Evolutionary conservation across 2,797 vertebrate species (phyloP).

Genomic region (Cossypha dichroa): DNA sequence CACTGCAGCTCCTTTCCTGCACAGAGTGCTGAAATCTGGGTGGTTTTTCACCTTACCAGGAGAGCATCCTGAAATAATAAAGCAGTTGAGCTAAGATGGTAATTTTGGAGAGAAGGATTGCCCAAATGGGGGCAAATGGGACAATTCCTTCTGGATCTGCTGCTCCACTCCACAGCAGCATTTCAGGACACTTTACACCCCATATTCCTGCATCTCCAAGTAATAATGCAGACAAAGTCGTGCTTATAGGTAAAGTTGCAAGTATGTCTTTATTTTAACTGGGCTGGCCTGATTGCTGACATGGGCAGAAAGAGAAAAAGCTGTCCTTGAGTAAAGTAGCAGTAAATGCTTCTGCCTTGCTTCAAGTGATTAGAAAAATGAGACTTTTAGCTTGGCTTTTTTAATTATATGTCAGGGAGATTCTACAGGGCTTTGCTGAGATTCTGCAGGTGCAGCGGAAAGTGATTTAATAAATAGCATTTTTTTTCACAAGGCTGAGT

Average conservation of each 20-base stretch:
- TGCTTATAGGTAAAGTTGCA: background rate
- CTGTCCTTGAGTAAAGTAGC: slow-evolving; percentile 40
- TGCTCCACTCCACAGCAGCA: background rate
- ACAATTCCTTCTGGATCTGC: background rate
- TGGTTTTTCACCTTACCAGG: background rate
- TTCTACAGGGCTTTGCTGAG: slow-evolving; percentile 31
- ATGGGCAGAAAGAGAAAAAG: slow-evolving; percentile 31
- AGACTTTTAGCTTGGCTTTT: slow-evolving; percentile 48
- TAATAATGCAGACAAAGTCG: background rate
- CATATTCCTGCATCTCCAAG: background rate
- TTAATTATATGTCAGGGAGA: slow-evolving; percentile 58
- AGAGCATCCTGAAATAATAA: background rate
- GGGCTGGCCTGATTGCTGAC: slow-evolving; percentile 39
- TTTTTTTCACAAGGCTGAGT: slow-evolving; percentile 9
- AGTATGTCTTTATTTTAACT: background rate
- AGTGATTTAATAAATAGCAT: slow-evolving; percentile 64
- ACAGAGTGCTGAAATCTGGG: background rate
- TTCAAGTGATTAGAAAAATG: slow-evolving; percentile 66
- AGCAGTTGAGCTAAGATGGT: background rate
- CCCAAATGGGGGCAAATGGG: background rate
- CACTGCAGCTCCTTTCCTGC: background rate
- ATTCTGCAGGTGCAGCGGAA: slow-evolving; percentile 61
- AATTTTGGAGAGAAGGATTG: background rate
- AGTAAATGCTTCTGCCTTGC: slow-evolving; percentile 58
- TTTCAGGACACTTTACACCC: background rate